Evolutionary conservation across 2,797 vertebrate species (phyloP), one percentile per base, ranked within the genome.

Genomic region (Argyrosomus regius): DNA sequence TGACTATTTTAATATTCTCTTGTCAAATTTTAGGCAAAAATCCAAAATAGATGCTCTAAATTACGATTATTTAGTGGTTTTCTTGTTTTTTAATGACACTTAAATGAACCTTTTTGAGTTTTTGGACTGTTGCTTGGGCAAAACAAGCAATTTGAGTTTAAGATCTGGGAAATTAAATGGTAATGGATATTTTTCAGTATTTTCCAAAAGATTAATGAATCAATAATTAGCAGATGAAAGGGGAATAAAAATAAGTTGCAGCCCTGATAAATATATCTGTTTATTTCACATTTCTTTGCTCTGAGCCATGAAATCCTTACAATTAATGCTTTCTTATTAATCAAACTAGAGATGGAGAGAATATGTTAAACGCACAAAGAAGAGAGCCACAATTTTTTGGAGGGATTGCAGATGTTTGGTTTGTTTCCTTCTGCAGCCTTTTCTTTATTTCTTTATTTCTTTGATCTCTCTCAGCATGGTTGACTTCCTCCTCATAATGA

Each of bases 291-390:
- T 45, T 18, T 11, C 50, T 75, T 62, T 75, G 18, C 24, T 43
- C 20, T 39, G 20, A 41, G 35, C 11, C 18, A n/a, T 45, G 17
- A 49, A 31, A 49, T 64, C 45, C 11, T 26, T 20, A 31, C 7
- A 82, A 77, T 88, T 88, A 88, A 84, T 77, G 41, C n/a, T 53
- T 87, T 63, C 85, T 79, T 83, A 64, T 83, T 43, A 31, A 22
- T 60, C 6, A 59, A 76, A 72, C 39, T 22, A 26, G 72, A 88
- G 84, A 39, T 35, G 13, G 53, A 88, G 67, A 50, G 48, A 88
- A 81, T 82, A 80, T 68, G 69, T 59, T 59, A 58, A 50, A 57
- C 59, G 71, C 66, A 52, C 12, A 1, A 39, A 71, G n/a, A 45
- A 78, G 65, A 72, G 48, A 82, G 68, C 54, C 41, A n/a, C 39